These are phyloP conservation scores for Oxycera nigricornis DNA, from an alignment of 2,888 invertebrate species.

Conservation along the genomic window DNA sequence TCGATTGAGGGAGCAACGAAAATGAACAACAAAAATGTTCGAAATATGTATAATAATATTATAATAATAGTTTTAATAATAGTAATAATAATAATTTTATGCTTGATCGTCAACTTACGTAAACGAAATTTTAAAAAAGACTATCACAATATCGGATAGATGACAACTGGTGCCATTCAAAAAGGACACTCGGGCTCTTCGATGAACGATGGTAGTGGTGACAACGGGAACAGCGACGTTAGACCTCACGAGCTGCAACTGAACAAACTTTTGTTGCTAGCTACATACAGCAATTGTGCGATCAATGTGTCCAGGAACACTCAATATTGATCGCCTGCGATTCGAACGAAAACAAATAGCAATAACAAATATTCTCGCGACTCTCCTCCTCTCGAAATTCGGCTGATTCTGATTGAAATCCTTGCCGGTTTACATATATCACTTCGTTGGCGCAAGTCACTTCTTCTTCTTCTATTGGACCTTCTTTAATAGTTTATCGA, in stretches of 20 bases:
- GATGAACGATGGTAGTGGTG: no score
- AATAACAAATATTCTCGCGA: neutral
- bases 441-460: neutral
- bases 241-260: no score
- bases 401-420: neutral
- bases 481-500: neutral
- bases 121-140: conserved; percentile 1
- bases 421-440: neutral
- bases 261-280: neutral
- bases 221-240: neutral
- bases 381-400: neutral
- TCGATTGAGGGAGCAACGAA: neutral
- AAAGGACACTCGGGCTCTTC: neutral
- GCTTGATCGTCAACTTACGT: neutral
- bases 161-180: neutral
- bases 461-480: neutral
- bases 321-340: neutral
- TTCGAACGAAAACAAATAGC: neutral
- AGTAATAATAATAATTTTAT: conserved; percentile 5
- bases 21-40: conserved; percentile 30
- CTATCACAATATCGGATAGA: conserved; percentile 28
- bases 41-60: neutral
- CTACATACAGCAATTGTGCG: neutral
- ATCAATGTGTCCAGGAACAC: neutral
- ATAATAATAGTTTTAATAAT: neutral